phyloP scores from a whole-genome alignment of 2,797 vertebrate genomes.

The Coregonus sp. region DNA sequence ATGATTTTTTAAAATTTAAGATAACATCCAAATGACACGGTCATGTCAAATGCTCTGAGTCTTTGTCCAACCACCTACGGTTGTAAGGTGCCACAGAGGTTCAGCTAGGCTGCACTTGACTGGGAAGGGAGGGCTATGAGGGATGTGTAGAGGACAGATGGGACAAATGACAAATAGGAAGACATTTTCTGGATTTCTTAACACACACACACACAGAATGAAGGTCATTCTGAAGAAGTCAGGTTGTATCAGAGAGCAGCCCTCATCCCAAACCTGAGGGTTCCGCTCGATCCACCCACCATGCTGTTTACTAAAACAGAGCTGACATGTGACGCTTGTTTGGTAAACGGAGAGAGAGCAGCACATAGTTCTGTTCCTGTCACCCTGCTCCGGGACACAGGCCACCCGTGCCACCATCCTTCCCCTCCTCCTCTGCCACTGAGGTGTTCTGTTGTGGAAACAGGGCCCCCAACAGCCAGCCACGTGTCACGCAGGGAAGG shows the following conservation, averaged over 20 bases:
- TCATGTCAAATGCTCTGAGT: too few relatives aligned
- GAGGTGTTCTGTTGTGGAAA: conserved; percentile 41
- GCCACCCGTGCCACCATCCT: conserved; percentile 14
- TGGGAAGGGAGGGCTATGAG: neutral
- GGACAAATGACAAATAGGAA: neutral
- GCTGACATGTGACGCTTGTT: conserved; percentile 39
- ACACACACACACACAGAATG: too few relatives aligned
- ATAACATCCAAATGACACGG: too few relatives aligned
- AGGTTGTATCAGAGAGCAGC: conserved; percentile 5
- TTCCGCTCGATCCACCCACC: conserved; percentile 8
- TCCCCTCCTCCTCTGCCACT: conserved; percentile 1
- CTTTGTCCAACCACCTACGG: neutral
- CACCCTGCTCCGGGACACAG: conserved; percentile 37
- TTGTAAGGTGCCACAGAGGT: neutral
- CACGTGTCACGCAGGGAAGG: conserved; percentile 16
- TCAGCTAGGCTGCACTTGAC: neutral
- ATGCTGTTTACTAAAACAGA: conserved; percentile 56
- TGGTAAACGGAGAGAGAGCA: conserved; percentile 47
- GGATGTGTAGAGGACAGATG: neutral
- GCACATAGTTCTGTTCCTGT: conserved; percentile 5
- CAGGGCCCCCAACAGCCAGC: conserved; percentile 21
- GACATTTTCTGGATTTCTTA: neutral
- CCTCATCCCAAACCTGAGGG: conserved; percentile 31
- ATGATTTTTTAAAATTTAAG: too few relatives aligned
- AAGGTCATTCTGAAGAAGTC: neutral